Conservation (phyloP, 2,888 invertebrate genomes). For the Lepidocyrtoides sp. region DNA sequence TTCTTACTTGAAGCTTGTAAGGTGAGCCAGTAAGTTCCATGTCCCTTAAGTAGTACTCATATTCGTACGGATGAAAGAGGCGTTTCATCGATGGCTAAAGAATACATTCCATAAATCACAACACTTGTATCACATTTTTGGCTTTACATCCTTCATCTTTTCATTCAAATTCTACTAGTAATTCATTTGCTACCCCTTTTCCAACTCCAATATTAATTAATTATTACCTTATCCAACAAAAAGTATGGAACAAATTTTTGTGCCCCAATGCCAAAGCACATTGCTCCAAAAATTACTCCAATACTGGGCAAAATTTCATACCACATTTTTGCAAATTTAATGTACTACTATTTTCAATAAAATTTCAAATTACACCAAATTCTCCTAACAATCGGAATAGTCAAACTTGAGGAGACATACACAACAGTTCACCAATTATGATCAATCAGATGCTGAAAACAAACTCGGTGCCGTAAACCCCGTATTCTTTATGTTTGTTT, state of each 20-base stretch:
- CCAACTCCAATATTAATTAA: neutral
- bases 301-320: constrained; percentile 81
- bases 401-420: no score
- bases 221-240: constrained; percentile 71
- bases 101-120: neutral
- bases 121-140: no score
- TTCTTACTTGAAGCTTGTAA: constrained; percentile 72
- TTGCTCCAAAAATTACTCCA: constrained; percentile 78
- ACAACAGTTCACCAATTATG: no score
- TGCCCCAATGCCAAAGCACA: constrained; percentile 74
- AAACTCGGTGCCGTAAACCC: neutral
- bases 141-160: no score
- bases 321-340: constrained; percentile 78
- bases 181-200: no score
- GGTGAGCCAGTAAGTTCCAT: constrained; percentile 62
- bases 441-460: constrained; percentile 8
- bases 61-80: constrained; percentile 59
- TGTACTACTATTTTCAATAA: neutral
- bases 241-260: constrained; percentile 48
- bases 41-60: constrained; percentile 71
- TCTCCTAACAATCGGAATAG: neutral
- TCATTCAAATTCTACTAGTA: no score
- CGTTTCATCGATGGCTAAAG: constrained; percentile 36
- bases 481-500: neutral
- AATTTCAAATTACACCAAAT: neutral